phyloP scores from a whole-genome alignment of 2,888 invertebrate species.

The Harpalus rubripes region DNA sequence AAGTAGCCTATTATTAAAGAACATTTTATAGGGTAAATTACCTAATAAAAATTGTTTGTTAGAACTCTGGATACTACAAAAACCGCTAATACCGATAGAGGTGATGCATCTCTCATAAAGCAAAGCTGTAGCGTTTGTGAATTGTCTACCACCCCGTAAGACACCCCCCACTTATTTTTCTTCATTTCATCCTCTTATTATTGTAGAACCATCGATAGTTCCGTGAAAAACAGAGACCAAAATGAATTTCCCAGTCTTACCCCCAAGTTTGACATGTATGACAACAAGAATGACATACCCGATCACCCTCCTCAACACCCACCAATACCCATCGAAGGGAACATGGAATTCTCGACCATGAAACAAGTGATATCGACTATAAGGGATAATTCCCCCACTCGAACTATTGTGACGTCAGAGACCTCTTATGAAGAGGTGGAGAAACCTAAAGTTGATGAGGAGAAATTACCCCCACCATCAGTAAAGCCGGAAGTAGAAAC shows the following conservation, averaged over 20 bases:
- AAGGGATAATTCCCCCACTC: neutral
- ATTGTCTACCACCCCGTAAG: neutral
- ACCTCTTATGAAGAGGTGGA: neutral
- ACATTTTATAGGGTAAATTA: too few species aligned
- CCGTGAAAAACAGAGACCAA: too few species aligned
- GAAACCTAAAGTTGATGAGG: neutral
- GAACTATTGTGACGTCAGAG: neutral
- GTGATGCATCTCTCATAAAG: neutral
- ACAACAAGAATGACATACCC: too few species aligned
- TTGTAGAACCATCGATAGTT: too few species aligned
- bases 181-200: too few species aligned
- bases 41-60: neutral
- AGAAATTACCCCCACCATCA: neutral
- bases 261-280: too few species aligned
- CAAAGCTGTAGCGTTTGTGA: constrained; percentile 1
- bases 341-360: too few species aligned
- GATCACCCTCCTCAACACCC: too few species aligned
- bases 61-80: neutral
- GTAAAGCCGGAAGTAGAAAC: neutral
- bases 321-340: too few species aligned
- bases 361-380: too few species aligned
- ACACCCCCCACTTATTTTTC: neutral
- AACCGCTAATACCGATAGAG: neutral
- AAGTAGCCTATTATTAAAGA: too few species aligned
- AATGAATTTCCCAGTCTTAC: too few species aligned